Evolutionary conservation across 2,113 vertebrate species (phyloP).

Genomic region (Hipposideros armiger): DNA sequence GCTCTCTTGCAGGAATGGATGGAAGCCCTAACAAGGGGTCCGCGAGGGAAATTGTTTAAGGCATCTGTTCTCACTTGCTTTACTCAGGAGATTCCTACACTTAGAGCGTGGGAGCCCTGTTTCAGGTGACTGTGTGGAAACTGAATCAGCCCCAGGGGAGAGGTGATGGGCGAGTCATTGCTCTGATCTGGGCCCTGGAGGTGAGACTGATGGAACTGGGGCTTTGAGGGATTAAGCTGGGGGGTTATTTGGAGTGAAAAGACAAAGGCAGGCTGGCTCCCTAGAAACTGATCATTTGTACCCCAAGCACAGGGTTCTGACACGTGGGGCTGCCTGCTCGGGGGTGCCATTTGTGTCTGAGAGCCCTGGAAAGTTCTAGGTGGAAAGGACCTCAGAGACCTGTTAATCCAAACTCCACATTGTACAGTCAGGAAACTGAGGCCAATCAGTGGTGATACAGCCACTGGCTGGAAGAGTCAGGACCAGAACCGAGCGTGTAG

Average conservation of each 20-base stretch:
- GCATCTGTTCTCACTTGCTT: background rate
- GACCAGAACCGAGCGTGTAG: background rate
- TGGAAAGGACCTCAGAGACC: background rate
- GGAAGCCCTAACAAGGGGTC: background rate
- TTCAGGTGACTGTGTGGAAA: background rate
- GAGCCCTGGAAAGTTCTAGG: background rate
- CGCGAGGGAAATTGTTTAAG: background rate
- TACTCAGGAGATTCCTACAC: background rate
- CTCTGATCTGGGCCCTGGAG: background rate
- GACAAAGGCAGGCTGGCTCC: background rate
- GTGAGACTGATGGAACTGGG: background rate
- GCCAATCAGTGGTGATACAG: background rate
- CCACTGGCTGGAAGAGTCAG: background rate
- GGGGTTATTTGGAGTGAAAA: background rate
- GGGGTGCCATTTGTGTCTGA: background rate
- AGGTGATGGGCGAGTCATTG: background rate
- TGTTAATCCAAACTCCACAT: background rate
- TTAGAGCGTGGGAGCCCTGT: background rate
- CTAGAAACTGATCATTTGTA: background rate
- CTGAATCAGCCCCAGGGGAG: background rate
- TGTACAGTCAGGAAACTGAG: background rate
- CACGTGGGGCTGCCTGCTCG: fast-evolving
- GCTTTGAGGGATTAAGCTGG: background rate
- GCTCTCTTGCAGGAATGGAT: background rate
- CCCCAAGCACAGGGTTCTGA: background rate